A percentile compares a stretch with the other conserved stretches of the same genome.
Conservation (phyloP, 1,140 invertebrate genomes). For the Coenobita brevimanus region DNA sequence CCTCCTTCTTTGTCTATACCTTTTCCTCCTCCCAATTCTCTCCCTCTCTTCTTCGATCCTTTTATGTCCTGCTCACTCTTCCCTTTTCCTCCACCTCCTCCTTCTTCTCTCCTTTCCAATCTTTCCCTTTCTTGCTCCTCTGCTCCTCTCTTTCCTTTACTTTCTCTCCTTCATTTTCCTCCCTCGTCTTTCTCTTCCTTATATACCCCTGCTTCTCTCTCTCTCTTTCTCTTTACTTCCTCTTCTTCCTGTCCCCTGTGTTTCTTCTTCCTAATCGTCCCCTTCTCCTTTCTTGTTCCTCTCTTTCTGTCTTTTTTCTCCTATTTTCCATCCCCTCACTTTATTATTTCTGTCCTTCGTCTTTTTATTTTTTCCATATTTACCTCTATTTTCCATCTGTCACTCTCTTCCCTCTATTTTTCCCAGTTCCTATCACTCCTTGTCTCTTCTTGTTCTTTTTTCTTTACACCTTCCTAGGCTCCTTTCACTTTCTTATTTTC, state of each 20-base stretch:
- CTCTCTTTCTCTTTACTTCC: not conserved
- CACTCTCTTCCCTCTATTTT: no score
- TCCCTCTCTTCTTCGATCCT: not conserved
- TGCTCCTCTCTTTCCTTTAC: not conserved
- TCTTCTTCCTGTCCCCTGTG: not conserved
- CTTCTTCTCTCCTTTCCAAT: no score
- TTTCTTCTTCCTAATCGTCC: not conserved
- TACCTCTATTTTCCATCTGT: no score
- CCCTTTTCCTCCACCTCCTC: no score
- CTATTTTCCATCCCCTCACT: not conserved
- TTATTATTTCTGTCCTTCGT: not conserved
- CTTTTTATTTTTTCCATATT: no score
- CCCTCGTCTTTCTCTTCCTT: not conserved
- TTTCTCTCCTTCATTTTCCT: slow-evolving; percentile 3
- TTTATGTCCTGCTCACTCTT: no score
- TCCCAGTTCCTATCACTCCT: no score
- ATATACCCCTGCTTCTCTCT: not conserved
- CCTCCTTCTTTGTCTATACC: not conserved
- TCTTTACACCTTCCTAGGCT: not conserved
- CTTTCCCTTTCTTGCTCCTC: not conserved
- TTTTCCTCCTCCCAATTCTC: not conserved
- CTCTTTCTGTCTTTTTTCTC: not conserved
- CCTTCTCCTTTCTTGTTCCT: not conserved
- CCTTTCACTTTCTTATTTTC: not conserved
- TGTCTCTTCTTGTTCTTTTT: not conserved